Evolutionary conservation across 1,140 invertebrate genomes (phyloP).

Genomic region (Neodiprion pinetum): DNA sequence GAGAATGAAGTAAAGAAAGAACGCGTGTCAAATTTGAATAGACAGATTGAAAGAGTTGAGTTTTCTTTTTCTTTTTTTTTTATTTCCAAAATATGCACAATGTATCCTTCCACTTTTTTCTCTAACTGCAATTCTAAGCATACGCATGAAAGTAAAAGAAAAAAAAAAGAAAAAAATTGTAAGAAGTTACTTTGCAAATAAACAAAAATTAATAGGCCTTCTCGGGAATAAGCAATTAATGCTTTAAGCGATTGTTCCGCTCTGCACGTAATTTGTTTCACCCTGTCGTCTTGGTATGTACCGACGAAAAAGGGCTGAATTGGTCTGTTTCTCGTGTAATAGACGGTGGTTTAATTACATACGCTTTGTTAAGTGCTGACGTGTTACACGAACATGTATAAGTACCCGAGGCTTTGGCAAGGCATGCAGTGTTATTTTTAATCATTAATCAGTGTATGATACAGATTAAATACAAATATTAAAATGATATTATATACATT

Average conservation of each 20-base stretch:
- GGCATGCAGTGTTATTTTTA: neutral
- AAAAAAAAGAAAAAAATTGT: neutral
- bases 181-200: too few species aligned
- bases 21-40: conserved; percentile 13
- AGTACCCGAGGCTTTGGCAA: neutral
- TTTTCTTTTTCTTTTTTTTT: too few species aligned
- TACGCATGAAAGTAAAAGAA: neutral
- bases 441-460: conserved; percentile 8
- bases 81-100: too few species aligned
- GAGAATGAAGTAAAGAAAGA: neutral
- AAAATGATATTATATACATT: too few species aligned
- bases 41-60: neutral
- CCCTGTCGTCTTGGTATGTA: too few species aligned
- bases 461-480: neutral
- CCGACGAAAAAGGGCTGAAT: too few species aligned
- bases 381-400: neutral
- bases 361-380: neutral
- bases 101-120: neutral
- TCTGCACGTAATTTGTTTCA: too few species aligned
- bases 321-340: neutral
- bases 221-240: too few species aligned
- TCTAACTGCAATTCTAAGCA: neutral
- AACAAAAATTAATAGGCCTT: too few species aligned
- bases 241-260: too few species aligned
- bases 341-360: neutral